Base-by-base conservation (phyloP, 2,888 invertebrate genomes). In the Eurytoma californica region DNA sequence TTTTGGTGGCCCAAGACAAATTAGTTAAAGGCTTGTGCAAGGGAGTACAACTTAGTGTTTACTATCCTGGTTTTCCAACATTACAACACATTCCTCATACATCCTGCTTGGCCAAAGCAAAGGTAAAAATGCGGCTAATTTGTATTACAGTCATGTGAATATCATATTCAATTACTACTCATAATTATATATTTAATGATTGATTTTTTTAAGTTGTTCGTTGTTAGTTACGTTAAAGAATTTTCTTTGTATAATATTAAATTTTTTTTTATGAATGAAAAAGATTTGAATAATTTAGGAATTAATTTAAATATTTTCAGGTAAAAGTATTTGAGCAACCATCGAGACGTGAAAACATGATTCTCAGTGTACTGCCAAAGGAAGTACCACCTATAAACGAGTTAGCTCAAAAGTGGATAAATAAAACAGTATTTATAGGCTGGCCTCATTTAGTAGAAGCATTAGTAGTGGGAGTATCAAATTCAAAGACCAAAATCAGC, bases 381-480 rank as follows among this genome's bases (percentile, higher is more conserved):
- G 84, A 90, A 0, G 88, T 89, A 3, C 90, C 92, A 76, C 89
- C 91, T 83, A 82, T 93, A 80, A 90, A 92, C 57, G 88, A 91
- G 4, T 89, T 94, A 0, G 95, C 95, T 0, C 87, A 91, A 9
- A 92, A 94, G 60, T 89, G 95, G 55, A 88, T 98, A 14, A 96
- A 95, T 0, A 93, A 94, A 87, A 91, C 92, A 63, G 93, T 98
- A 2, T 96, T 94, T 91, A 96, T 97, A 3, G 94, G 94, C 5
- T 99, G 98, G 98, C 99, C 99, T 0, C 97, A 98, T 91, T 92
- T 99, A 73, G 92, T 93, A n/a, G 95, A 96, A 90, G 97, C 96
- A 18, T 94, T 93, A 86, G 94, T 95, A 3, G 89, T 93, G 61
- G 92, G 93, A 3, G 92, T 96, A 18, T 93, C 94, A 0, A 92